A percentile compares a stretch with the other conserved stretches of the same genome.
phyloP scores from a whole-genome alignment of 2,888 invertebrate species.

The Esperia sulphurella region DNA sequence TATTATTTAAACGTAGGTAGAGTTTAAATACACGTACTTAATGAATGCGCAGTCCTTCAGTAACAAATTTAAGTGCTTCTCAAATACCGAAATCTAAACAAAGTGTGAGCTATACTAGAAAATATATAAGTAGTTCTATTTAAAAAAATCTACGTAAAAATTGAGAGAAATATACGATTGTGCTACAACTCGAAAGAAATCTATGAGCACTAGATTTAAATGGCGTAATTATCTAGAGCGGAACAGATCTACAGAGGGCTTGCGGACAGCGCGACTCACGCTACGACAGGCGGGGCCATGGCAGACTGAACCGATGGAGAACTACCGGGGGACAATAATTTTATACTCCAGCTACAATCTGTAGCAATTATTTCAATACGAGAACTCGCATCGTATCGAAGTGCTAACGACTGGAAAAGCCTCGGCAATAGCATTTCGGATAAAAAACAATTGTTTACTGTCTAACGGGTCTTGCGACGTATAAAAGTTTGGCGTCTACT shows the following conservation, averaged over 20 bases:
- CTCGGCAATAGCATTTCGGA: no score
- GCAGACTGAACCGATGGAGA: conserved; percentile 1
- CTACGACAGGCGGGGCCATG: conserved; percentile 6
- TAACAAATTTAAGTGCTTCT: conserved; percentile 36
- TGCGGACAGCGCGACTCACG: conserved; percentile 25
- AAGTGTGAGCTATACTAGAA: conserved; percentile 51
- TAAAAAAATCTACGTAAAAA: conserved; percentile 50
- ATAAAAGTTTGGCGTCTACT: no score
- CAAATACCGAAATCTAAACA: conserved; percentile 38
- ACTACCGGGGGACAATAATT: background rate
- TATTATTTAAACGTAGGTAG: conserved; percentile 64
- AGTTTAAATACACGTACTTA: conserved; percentile 41
- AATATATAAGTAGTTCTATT: conserved; percentile 34
- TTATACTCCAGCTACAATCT: no score
- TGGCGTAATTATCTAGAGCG: conserved; percentile 57
- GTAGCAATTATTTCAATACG: no score
- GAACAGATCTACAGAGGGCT: conserved; percentile 34
- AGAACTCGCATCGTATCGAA: no score
- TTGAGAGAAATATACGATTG: conserved; percentile 52
- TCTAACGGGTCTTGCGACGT: no score
- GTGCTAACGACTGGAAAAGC: no score
- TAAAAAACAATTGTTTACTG: no score
- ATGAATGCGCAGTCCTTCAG: conserved; percentile 42
- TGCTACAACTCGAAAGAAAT: conserved; percentile 58
- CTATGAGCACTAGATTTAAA: conserved; percentile 63